Evolutionary conservation across 1,140 invertebrate genomes (phyloP), one percentile per base, ranked within the genome.

Genomic region (Eurosta solidaginis): DNA sequence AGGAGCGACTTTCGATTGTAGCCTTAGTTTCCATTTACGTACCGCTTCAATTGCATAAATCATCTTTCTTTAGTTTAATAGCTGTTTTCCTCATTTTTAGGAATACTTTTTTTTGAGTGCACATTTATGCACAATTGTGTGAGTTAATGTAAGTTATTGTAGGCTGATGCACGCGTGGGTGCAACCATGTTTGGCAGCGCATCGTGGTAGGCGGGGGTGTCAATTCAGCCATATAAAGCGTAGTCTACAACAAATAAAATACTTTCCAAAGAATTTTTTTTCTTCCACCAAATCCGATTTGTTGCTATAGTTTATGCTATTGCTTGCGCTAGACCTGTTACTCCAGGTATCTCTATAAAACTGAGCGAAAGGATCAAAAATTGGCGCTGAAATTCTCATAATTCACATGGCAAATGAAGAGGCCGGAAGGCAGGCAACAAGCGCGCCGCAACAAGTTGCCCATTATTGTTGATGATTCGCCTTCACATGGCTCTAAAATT

Each of bases 371-470:
- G 73, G 73, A 74, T 74, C 73, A 47, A 74, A 74, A 74, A 68
- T 68, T 68, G 42, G 73, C 73, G 73, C 27, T 74, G 73, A 74
- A 74, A 74, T 74, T 74, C 73, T 45, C 73, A 74, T 74, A 74
- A 74, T 47, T 74, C 73, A 74, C 73, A 29, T 17, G 2, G 33
- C 59, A 68, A 68, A 68, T 33, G 59, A 68, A 40, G 59, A 52
- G 27, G 50, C 50, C 4, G 20, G 47, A 17, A 9, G 47, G 47
- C 47, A 1, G 10, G 20, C 2, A 25, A 1, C 6, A 49, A 12
- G n/a, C 6, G 3, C 1, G 49, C 49, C 4, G n/a, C 59, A 68
- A 68, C 59, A 68, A 68, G 59, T 68, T 68, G 59, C 17, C 59
- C 59, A 68, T 68, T 68, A 68, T 68, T 68, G 59, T 68, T 68